phyloP scores from a whole-genome alignment of 1,140 invertebrate species.

The Bombus haemorrhoidalis region DNA sequence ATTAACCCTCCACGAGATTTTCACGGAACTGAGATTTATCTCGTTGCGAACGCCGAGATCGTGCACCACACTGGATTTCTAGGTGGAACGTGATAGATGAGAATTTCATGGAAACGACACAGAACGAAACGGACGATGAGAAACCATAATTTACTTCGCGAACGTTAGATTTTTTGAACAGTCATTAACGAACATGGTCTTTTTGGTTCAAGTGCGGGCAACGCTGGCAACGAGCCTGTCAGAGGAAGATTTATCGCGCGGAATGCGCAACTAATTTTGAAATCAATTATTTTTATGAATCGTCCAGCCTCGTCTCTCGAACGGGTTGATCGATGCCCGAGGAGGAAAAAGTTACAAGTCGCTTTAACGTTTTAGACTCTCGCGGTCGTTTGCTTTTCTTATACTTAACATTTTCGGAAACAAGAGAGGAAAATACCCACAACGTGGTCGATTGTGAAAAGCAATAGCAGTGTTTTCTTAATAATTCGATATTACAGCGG shows the following conservation, averaged over 20 bases:
- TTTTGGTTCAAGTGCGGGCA: neutral
- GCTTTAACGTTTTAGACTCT: no score
- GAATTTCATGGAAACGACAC: slow-evolving; percentile 16
- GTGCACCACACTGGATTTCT: neutral
- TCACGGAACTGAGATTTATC: neutral
- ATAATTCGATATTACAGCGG: no score
- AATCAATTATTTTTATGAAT: slow-evolving; percentile 16
- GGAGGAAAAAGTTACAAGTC: neutral
- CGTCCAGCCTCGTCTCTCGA: neutral
- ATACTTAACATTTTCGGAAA: neutral
- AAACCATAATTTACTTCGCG: neutral
- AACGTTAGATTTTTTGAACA: slow-evolving; percentile 6
- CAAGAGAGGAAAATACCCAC: neutral
- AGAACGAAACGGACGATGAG: neutral
- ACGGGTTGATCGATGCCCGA: neutral
- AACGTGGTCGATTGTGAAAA: no score
- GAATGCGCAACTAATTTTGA: slow-evolving; percentile 2
- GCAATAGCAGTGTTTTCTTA: no score
- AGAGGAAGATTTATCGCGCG: slow-evolving; percentile 3
- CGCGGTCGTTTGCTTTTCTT: no score
- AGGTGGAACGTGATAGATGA: slow-evolving; percentile 9
- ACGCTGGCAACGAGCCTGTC: neutral
- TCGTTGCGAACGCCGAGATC: neutral
- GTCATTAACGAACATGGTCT: neutral
- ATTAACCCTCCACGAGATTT: neutral